phyloP scores from a whole-genome alignment of 2,888 invertebrate species.

The Acheta domesticus region DNA sequence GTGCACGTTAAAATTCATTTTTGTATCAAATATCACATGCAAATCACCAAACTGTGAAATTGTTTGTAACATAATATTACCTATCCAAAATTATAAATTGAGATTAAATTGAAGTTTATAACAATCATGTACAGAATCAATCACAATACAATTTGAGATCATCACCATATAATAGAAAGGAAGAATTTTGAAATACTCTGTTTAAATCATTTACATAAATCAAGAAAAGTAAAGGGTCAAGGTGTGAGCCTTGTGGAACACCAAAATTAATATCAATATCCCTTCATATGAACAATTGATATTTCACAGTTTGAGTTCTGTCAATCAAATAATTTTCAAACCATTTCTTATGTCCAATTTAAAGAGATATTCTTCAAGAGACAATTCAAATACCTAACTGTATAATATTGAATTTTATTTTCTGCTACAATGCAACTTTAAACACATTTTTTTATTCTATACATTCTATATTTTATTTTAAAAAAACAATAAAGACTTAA shows the following conservation, averaged over 20 bases:
- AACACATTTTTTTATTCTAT: too few relatives aligned
- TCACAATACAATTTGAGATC: not conserved
- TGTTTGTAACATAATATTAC: not conserved
- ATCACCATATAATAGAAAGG: not conserved
- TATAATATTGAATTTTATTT: too few relatives aligned
- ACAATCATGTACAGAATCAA: not conserved
- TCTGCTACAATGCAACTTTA: too few relatives aligned
- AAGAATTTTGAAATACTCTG: not conserved
- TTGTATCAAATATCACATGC: not conserved
- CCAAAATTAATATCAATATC: not conserved
- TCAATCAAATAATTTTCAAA: not conserved
- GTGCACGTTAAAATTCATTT: not conserved
- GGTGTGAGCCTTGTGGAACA: not conserved
- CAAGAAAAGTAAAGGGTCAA: not conserved
- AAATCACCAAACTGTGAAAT: not conserved
- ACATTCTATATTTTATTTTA: too few relatives aligned
- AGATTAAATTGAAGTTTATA: not conserved
- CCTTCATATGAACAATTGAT: not conserved
- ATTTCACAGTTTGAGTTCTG: not conserved
- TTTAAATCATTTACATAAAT: not conserved
- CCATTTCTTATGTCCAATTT: not conserved
- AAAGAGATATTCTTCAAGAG: not conserved
- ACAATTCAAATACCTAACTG: too few relatives aligned
- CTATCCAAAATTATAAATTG: not conserved
- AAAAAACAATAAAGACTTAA: too few relatives aligned